These are phyloP conservation scores for Teleopsis dalmanni DNA, from an alignment of 1,140 invertebrate genomes.

Conservation along the genomic window DNA sequence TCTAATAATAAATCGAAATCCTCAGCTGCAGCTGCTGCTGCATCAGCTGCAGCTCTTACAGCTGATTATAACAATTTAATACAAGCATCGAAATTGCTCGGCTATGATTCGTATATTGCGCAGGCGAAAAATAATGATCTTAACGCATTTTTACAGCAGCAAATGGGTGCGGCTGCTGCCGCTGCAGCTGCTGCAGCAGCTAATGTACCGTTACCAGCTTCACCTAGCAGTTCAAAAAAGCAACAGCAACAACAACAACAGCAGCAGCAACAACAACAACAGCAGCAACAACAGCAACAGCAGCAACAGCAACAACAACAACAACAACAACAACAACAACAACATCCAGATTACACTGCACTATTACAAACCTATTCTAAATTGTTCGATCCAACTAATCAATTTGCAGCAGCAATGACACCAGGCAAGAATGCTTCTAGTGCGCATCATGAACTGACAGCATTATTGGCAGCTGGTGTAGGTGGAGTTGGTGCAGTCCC, in stretches of 20 bases:
- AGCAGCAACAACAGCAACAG: conserved; percentile 8
- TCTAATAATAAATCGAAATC: conserved; percentile 18
- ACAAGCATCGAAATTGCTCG: conserved; percentile 37
- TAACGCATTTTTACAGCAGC: conserved; percentile 37
- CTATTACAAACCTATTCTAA: conserved; percentile 40
- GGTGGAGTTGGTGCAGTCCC: conserved; percentile 15
- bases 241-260: conserved; percentile 13
- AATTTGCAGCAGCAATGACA: conserved; percentile 27
- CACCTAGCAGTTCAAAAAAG: conserved; percentile 13
- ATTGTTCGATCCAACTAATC: conserved; percentile 36
- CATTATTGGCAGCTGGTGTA: conserved; percentile 26
- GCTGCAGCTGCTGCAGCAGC: conserved; percentile 24
- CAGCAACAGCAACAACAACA: conserved; percentile 16
- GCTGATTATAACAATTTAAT: conserved; percentile 40
- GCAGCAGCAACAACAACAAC: conserved; percentile 5
- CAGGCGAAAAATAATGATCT: conserved; percentile 37
- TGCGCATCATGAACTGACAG: conserved; percentile 31
- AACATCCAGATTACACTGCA: conserved; percentile 28
- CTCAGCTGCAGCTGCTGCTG: conserved; percentile 21
- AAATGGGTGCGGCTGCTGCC: conserved; percentile 33
- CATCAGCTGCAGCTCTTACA: conserved; percentile 29
- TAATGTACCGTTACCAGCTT: conserved; percentile 5
- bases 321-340: conserved; percentile 16
- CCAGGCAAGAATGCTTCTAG: conserved; percentile 21
- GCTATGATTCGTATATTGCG: conserved; percentile 41